These are phyloP conservation scores for Thumatha senex DNA, from an alignment of 2,888 invertebrate species.

Conservation along the genomic window DNA sequence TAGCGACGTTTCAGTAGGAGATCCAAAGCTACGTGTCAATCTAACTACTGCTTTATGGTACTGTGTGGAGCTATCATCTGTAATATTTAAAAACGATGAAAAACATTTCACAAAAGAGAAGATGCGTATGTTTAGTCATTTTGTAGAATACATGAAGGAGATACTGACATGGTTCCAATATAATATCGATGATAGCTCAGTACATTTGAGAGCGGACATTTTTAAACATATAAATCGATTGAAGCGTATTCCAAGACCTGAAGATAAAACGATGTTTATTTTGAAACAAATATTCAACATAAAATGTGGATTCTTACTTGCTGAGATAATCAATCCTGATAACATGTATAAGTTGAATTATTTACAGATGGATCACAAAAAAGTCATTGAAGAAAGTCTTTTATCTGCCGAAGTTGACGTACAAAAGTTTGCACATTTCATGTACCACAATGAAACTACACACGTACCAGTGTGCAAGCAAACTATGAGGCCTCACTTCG, in stretches of 20 bases:
- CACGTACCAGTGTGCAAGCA: slow-evolving; percentile 1
- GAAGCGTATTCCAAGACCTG: not conserved
- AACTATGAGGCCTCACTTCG: slow-evolving; percentile 5
- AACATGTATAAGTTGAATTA: slow-evolving; percentile 6
- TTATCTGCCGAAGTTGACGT: slow-evolving; percentile 2
- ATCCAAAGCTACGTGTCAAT: not conserved
- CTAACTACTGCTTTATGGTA: slow-evolving; percentile 8
- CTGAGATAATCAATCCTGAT: slow-evolving; percentile 2
- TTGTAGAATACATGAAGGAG: slow-evolving; percentile 5
- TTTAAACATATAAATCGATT: slow-evolving; percentile 4
- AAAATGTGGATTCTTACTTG: not conserved
- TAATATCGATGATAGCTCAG: not conserved
- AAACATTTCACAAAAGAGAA: slow-evolving; percentile 3
- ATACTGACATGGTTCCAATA: slow-evolving; percentile 4
- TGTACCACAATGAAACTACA: not conserved
- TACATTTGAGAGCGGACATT: not conserved
- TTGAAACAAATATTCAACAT: slow-evolving; percentile 3
- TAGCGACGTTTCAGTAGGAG: not conserved
- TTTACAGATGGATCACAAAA: slow-evolving; percentile 1
- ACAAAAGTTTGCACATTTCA: slow-evolving; percentile 1
- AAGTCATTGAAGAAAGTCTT: not conserved
- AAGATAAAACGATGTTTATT: not conserved
- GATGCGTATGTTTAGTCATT: not conserved
- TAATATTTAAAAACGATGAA: not conserved
- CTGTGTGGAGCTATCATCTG: slow-evolving; percentile 6